Evolutionary conservation across 2,797 vertebrate species (phyloP).

Genomic region (Arremon brunneinucha): DNA sequence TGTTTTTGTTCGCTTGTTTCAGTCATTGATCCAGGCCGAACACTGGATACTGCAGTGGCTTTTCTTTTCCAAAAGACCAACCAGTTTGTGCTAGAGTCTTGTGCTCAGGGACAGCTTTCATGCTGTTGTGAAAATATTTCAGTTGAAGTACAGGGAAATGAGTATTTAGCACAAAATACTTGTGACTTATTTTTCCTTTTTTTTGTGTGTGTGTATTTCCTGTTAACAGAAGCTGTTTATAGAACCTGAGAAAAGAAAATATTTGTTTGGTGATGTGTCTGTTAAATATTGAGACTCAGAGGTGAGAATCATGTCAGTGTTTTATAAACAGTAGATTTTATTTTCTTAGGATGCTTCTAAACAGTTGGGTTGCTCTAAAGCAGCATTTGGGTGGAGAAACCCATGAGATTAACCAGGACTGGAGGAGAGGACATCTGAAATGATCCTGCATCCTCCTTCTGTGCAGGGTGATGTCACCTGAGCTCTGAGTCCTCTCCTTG

Average conservation of each 20-base stretch:
- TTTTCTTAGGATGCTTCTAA: not conserved
- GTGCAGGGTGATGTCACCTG: not conserved
- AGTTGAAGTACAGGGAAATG: not conserved
- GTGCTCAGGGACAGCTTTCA: fast-evolving
- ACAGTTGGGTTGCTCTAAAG: not conserved
- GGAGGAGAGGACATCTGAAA: not conserved
- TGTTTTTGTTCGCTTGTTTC: not conserved
- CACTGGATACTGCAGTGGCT: not conserved
- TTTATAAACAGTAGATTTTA: fast-evolving
- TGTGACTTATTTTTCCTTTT: not conserved
- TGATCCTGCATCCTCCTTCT: fast-evolving
- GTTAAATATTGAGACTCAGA: not conserved
- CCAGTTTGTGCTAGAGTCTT: not conserved
- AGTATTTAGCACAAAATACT: not conserved
- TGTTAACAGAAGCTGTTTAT: not conserved
- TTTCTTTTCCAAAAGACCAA: not conserved
- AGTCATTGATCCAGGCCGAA: not conserved
- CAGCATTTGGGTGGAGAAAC: not conserved
- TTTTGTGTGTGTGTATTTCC: fast-evolving
- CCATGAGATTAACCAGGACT: not conserved
- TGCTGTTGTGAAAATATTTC: not conserved
- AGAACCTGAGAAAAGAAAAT: not conserved
- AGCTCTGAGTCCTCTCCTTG: not conserved
- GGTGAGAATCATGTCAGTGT: not conserved
- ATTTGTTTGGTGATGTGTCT: not conserved